Conservation (phyloP, 2,888 invertebrate genomes). For the Muscina levida region DNA sequence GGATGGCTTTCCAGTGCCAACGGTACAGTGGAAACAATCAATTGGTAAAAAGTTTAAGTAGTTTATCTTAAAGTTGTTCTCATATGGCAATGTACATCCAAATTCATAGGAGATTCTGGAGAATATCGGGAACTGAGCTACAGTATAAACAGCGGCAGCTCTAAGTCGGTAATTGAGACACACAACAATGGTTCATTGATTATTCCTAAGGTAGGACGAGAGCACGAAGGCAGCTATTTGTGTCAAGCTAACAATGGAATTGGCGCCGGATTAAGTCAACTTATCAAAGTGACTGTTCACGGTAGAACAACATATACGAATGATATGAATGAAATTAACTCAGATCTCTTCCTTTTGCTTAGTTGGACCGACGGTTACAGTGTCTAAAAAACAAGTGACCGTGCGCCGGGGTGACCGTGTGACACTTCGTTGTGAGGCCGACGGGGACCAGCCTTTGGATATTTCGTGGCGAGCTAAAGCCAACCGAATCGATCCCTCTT, state of each 20-base stretch:
- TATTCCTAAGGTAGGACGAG: conserved; percentile 81
- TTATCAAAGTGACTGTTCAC: conserved; percentile 83
- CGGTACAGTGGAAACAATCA: conserved; percentile 82
- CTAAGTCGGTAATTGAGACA: conserved; percentile 76
- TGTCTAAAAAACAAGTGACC: conserved; percentile 80
- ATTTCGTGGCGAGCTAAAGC: conserved; percentile 81
- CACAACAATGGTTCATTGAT: conserved; percentile 81
- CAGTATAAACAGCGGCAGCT: conserved; percentile 72
- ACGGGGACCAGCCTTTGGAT: conserved; percentile 81
- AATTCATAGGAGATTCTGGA: conserved; percentile 77
- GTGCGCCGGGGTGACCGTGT: conserved; percentile 81
- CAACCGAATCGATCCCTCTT: conserved; percentile 80
- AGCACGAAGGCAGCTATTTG: conserved; percentile 82
- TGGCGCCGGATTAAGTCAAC: conserved; percentile 83
- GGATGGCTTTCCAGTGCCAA: conserved; percentile 87
- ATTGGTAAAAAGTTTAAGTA: conserved; percentile 78
- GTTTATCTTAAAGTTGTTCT: background rate
- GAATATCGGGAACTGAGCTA: conserved; percentile 82
- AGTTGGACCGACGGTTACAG: conserved; percentile 82
- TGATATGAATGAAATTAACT: background rate
- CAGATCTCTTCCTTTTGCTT: background rate
- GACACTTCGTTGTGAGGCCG: conserved; percentile 81
- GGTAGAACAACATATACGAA: conserved; percentile 79
- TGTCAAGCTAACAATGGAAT: conserved; percentile 84
- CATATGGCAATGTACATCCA: too few species aligned